Evolutionary conservation across 2,797 vertebrate species (phyloP), one percentile per base, ranked within the genome.

Genomic region (Lagocephalus sceleratus): DNA sequence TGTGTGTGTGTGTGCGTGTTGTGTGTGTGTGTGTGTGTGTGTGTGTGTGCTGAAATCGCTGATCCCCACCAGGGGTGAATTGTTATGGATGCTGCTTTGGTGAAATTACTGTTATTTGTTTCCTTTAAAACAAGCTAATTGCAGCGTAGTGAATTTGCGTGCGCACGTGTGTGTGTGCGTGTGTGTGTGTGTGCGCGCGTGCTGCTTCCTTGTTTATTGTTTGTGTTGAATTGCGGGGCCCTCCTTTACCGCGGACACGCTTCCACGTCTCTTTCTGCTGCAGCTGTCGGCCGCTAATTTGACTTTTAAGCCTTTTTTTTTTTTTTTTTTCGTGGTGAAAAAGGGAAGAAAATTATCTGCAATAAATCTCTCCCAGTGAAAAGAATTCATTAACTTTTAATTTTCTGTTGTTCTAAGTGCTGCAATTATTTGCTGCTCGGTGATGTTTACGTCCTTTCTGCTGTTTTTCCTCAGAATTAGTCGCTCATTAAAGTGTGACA

Each of bases 101-200:
- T 78, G 63, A 87, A 89, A 89, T 89, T 72, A 87, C 85, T 82
- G 85, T 89, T 85, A 89, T 88, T 90, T 81, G 73, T 84, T 88
- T 89, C 84, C 82, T 85, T 87, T 85, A 87, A 88, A 86, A 87
- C 83, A 88, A 87, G 83, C 83, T 92, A 91, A 91, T 91, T 90
- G 85, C 86, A 84, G 85, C 75, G 51, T 77, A 73, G 81, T 21
- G 51, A 56, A 63, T 73, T 52, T 19, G 15, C 50, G 54, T 61
- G 52, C 53, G 12, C 32, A 35, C 32, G 32, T n/a, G n/a, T 10
- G 11, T 22, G 25, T 50, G 48, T 48, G 41, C 52, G 19, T 44
- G 32, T 48, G 25, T 50, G n/a, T 45, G 8, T 14, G 19, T 43
- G 63, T 54, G 50, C 51, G 45, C 6, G 35, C 67, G 66, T 73